Conservation (phyloP, 2,797 vertebrate species). For the Pseudochaenichthys georgianus region DNA sequence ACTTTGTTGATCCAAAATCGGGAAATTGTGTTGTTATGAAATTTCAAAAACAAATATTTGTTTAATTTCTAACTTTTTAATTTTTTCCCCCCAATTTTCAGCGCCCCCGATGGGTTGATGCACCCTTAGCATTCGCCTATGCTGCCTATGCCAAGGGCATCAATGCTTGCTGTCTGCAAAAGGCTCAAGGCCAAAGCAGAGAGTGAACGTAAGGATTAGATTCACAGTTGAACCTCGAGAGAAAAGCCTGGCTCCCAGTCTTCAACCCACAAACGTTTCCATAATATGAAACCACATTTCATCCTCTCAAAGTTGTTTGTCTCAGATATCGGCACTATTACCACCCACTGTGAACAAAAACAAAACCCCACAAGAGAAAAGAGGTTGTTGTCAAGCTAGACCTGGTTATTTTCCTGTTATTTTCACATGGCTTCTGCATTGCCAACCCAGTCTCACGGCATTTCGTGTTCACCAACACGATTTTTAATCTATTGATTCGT, state of each 20-base stretch:
- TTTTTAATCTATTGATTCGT: too few relatives aligned
- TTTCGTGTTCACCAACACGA: too few relatives aligned
- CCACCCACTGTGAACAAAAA: slow-evolving; percentile 57
- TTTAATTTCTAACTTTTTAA: too few relatives aligned
- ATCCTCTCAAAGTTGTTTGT: slow-evolving; percentile 48
- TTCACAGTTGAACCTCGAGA: slow-evolving; percentile 52
- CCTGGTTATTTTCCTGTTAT: slow-evolving; percentile 35
- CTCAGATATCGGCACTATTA: slow-evolving; percentile 29
- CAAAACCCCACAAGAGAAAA: slow-evolving; percentile 19
- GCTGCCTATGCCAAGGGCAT: background rate
- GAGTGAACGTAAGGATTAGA: slow-evolving; percentile 37
- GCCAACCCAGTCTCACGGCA: too few relatives aligned
- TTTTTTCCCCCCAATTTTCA: too few relatives aligned
- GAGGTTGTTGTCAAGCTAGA: slow-evolving; percentile 24
- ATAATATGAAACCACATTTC: slow-evolving; percentile 63
- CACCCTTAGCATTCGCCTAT: too few relatives aligned
- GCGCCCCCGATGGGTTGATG: too few relatives aligned
- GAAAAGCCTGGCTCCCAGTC: slow-evolving; percentile 51
- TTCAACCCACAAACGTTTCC: slow-evolving; percentile 72
- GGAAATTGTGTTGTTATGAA: too few relatives aligned
- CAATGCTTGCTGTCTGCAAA: slow-evolving; percentile 32
- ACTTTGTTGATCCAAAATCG: too few relatives aligned
- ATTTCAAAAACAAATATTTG: too few relatives aligned
- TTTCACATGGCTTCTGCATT: slow-evolving; percentile 19
- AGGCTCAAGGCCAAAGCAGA: slow-evolving; percentile 23